phyloP scores from a whole-genome alignment of 2,797 vertebrate species.

The Poeciliopsis infans region DNA sequence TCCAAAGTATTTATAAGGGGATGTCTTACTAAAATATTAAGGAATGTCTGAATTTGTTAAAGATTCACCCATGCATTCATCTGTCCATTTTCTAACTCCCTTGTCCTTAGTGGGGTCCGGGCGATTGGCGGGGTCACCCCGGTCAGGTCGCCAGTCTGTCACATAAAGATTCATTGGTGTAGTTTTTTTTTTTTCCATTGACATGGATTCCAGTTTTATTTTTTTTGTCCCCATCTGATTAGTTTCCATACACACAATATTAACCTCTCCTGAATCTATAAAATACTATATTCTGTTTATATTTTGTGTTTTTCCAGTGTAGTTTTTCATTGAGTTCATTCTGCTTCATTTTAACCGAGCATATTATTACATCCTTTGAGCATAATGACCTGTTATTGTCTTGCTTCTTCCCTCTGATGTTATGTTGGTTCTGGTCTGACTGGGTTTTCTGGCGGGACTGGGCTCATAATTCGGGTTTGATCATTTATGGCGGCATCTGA shows the following conservation, averaged over 20 bases:
- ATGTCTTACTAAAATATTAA: not conserved
- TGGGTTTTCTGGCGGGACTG: not conserved
- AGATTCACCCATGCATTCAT: not conserved
- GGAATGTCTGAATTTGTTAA: not conserved
- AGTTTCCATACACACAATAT: not conserved
- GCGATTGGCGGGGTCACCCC: too few relatives aligned
- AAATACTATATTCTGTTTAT: not conserved
- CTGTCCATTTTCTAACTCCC: too few relatives aligned
- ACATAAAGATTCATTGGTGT: not conserved
- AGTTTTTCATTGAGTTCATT: not conserved
- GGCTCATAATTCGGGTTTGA: not conserved
- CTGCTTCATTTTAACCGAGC: not conserved
- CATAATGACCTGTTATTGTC: not conserved
- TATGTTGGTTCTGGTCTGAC: not conserved
- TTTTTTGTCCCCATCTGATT: not conserved
- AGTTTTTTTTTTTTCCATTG: not conserved
- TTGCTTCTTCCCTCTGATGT: not conserved
- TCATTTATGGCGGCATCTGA: not conserved
- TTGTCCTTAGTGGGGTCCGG: too few relatives aligned
- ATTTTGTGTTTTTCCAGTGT: not conserved
- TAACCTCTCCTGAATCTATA: not conserved
- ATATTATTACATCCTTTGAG: not conserved
- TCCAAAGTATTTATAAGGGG: not conserved
- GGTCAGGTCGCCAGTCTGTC: too few relatives aligned
- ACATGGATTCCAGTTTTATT: not conserved